These are phyloP conservation scores for Pararge aegeria DNA, from an alignment of 1,140 invertebrate species.

Conservation along the genomic window DNA sequence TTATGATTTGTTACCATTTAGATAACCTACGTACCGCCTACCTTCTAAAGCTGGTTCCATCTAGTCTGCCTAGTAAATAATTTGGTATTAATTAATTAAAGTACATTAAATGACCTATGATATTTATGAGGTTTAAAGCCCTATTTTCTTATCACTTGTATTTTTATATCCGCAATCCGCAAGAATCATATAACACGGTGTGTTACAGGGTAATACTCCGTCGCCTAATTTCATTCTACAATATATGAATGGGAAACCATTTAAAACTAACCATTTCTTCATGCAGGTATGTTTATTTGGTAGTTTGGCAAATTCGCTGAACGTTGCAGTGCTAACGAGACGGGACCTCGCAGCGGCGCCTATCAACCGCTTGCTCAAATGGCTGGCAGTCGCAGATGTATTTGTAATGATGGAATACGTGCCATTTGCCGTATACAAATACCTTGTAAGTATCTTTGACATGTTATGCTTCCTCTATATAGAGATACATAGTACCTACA, in stretches of 20 bases:
- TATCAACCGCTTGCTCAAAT: conserved; percentile 89
- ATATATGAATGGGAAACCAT: neutral
- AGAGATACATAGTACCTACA: no score
- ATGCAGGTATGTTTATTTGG: conserved; percentile 90
- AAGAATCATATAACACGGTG: neutral
- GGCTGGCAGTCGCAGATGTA: conserved; percentile 90
- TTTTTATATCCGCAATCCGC: no score
- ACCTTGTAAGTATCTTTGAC: conserved; percentile 76
- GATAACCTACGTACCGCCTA: no score
- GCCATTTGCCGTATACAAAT: conserved; percentile 88
- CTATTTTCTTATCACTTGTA: neutral
- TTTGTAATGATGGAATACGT: conserved; percentile 93
- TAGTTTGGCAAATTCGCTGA: conserved; percentile 91
- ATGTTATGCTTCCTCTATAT: neutral
- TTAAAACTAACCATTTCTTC: conserved; percentile 14
- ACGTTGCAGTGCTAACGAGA: conserved; percentile 92
- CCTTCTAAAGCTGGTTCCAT: no score
- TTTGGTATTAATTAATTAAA: no score
- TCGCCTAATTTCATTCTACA: neutral
- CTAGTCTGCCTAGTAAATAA: no score
- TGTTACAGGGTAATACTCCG: neutral
- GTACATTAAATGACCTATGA: no score
- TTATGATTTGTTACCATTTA: no score
- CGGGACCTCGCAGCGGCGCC: conserved; percentile 89
- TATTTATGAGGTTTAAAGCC: no score